Percentiles rank a stretch among this genome's conserved stretches.
phyloP scores from a whole-genome alignment of 2,113 vertebrate genomes.

The Agapornis roseicollis region DNA sequence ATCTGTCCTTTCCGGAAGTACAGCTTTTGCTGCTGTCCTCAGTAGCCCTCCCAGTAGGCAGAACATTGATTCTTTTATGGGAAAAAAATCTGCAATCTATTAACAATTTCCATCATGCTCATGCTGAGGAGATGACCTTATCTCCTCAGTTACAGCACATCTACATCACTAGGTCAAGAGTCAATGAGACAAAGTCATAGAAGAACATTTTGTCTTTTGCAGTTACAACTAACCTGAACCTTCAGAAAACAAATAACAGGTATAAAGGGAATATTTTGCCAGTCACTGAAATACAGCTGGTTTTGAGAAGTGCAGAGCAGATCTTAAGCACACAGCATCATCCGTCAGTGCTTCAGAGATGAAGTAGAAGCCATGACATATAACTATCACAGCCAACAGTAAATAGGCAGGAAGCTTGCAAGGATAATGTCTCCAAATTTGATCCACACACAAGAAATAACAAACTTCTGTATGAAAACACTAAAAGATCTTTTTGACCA shows the following conservation, averaged over 20 bases:
- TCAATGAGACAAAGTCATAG: background rate
- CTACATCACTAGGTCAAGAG: background rate
- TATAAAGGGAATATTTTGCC: background rate
- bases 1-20: background rate
- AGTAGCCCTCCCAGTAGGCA: background rate
- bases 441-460: background rate
- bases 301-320: background rate
- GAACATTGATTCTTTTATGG: background rate
- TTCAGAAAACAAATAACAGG: background rate
- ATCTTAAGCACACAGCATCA: background rate
- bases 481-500: background rate
- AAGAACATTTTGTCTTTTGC: background rate
- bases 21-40: background rate
- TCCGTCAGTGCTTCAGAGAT: background rate
- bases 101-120: background rate
- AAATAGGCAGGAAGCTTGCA: background rate
- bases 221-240: background rate
- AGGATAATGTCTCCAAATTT: background rate
- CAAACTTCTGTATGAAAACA: background rate
- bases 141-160: background rate
- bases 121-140: background rate
- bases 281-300: background rate
- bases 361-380: rapidly evolving
- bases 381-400: background rate
- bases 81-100: background rate